phyloP scores from a whole-genome alignment of 1,140 invertebrate genomes.

The Chironomus striatipennis region DNA sequence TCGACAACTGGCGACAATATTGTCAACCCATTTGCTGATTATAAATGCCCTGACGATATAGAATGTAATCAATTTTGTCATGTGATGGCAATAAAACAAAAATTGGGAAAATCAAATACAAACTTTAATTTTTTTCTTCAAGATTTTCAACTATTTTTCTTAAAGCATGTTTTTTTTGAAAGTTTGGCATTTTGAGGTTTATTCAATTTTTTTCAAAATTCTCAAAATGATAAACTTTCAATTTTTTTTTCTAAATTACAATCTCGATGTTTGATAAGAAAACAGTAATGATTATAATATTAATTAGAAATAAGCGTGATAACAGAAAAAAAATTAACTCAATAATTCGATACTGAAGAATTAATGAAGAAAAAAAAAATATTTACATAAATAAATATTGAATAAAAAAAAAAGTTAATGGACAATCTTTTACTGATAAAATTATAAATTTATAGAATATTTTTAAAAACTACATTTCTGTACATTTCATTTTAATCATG shows the following conservation, averaged over 20 bases:
- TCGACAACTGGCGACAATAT: no score
- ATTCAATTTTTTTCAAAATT: no score
- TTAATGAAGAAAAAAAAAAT: not conserved
- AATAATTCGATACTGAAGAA: not conserved
- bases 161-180: no score
- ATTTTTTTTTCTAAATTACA: not conserved
- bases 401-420: not conserved
- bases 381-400: not conserved
- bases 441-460: not conserved
- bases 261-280: not conserved
- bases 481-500: not conserved
- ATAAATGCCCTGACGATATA: no score
- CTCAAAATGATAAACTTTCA: no score
- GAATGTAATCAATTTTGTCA: no score
- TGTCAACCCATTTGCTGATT: no score
- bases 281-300: not conserved
- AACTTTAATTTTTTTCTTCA: no score
- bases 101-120: no score
- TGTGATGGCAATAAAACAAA: no score
- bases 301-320: not conserved
- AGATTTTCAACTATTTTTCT: no score
- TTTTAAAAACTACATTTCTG: not conserved
- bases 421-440: conserved; percentile 6
- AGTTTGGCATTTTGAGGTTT: no score
- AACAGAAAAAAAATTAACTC: not conserved